Evolutionary conservation across 2,113 vertebrate species (phyloP), one percentile per base, ranked within the genome.

Genomic region (Caloenas nicobarica): DNA sequence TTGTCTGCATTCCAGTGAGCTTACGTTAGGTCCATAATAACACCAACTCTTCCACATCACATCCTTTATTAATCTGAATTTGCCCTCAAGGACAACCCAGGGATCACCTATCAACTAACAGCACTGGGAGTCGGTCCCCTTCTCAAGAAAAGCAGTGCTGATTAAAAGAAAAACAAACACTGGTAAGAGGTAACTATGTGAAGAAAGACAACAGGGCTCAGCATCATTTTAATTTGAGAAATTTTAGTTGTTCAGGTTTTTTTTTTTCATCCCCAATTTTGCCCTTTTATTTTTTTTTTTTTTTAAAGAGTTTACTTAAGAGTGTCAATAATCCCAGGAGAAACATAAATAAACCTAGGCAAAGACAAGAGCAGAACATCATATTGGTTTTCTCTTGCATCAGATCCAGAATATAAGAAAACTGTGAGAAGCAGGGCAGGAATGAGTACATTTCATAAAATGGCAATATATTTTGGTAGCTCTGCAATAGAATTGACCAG

Each of bases 1-100:
- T 88, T 92, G 92, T 96, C 93, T 96, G 94, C 93, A 93, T 93
- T 96, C 91, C 95, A 93, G 83, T 25, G 51, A 96, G 92, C 72
- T 96, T 91, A 94, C 54, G 83, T 76, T 81, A 91, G 82, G 81
- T 70, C 87, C 92, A n/a, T 80, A 92, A 96, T 53, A 96, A 86
- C 87, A 85, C 54, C 84, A 83, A 38, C 77, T 90, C 82, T 96
- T 94, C 81, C 82, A 91, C 84, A 76, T 80, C 93, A 95, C 81
- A 91, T 93, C 90, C 40, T 96, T 95, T 73, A 93, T 82, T 90
- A 93, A 95, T 48, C 82, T 82, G 65, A 89, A 77, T 85, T 42
- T 91, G 73, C 83, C 91, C 71, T 81, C 77, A 64, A 95, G 86
- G 92, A 73, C 53, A 87, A 91, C 58, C 71, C 66, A 73, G 91